phyloP scores from a whole-genome alignment of 2,888 invertebrate species.

The Sialis fuliginosa region DNA sequence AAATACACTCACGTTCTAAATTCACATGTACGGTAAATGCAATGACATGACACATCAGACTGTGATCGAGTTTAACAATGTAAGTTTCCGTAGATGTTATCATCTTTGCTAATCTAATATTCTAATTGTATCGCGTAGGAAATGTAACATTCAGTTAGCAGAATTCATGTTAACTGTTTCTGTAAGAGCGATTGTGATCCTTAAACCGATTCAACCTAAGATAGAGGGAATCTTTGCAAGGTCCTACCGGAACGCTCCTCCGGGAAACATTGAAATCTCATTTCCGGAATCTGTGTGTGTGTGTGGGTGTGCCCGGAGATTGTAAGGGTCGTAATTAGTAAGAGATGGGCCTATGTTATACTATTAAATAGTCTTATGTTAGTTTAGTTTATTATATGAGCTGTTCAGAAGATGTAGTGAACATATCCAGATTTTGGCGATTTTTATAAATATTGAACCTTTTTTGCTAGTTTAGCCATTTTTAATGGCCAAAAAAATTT shows the following conservation, averaged over 20 bases:
- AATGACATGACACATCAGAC: too few species aligned
- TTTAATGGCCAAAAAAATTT: too few species aligned
- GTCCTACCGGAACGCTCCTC: conserved; percentile 21
- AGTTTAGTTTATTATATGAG: too few species aligned
- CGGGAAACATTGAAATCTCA: conserved; percentile 30
- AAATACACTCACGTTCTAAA: too few species aligned
- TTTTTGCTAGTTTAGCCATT: too few species aligned
- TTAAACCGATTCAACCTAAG: conserved; percentile 8
- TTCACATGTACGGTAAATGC: too few species aligned
- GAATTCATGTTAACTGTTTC: conserved; percentile 25
- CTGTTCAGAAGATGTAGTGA: too few species aligned
- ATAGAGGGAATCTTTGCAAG: conserved; percentile 3
- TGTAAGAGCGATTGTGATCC: conserved; percentile 15
- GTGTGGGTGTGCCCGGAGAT: not conserved
- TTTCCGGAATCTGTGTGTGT: conserved; percentile 17
- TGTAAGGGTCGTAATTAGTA: not conserved
- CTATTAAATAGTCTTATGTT: too few species aligned
- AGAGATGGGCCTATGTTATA: not conserved
- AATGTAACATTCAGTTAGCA: conserved; percentile 29
- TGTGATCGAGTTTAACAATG: too few species aligned
- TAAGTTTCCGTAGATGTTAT: not conserved
- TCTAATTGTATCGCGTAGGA: conserved; percentile 28
- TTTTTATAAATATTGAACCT: too few species aligned
- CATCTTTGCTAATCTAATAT: conserved; percentile 27
- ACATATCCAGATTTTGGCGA: too few species aligned